A percentile compares a stretch with the other conserved stretches of the same genome.
Evolutionary conservation across 2,888 invertebrate species (phyloP).

Genomic region (Papilio demoleus): DNA sequence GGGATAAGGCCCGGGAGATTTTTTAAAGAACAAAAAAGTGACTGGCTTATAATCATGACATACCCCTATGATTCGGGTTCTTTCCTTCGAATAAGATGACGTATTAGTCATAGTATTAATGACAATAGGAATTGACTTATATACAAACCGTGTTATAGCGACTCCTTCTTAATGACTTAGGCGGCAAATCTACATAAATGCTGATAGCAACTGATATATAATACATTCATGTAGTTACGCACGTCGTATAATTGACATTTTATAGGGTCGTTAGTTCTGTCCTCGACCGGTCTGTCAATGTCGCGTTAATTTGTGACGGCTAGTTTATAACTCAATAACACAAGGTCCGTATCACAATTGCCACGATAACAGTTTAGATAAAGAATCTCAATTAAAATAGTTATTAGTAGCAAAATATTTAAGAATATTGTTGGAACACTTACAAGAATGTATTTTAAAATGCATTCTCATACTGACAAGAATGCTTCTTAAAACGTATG

Average conservation of each 20-base stretch:
- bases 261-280: slow-evolving; percentile 31
- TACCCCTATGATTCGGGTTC: too few relatives aligned
- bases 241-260: slow-evolving; percentile 15
- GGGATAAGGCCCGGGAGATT: too few relatives aligned
- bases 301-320: slow-evolving; percentile 34
- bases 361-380: background rate
- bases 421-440: background rate
- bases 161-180: too few relatives aligned
- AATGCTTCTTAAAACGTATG: too few relatives aligned
- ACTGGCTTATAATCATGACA: too few relatives aligned
- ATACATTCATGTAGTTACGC: slow-evolving; percentile 7
- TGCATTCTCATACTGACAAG: background rate
- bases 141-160: too few relatives aligned
- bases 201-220: background rate
- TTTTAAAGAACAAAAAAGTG: too few relatives aligned
- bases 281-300: slow-evolving; percentile 35
- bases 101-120: too few relatives aligned
- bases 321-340: slow-evolving; percentile 23
- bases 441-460: background rate
- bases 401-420: background rate
- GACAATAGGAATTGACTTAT: too few relatives aligned
- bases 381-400: background rate
- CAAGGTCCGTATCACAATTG: slow-evolving; percentile 18
- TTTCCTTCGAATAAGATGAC: too few relatives aligned
- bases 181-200: background rate